Base-by-base conservation (phyloP, 2,888 invertebrate species). In the Neoscelio sp. region DNA sequence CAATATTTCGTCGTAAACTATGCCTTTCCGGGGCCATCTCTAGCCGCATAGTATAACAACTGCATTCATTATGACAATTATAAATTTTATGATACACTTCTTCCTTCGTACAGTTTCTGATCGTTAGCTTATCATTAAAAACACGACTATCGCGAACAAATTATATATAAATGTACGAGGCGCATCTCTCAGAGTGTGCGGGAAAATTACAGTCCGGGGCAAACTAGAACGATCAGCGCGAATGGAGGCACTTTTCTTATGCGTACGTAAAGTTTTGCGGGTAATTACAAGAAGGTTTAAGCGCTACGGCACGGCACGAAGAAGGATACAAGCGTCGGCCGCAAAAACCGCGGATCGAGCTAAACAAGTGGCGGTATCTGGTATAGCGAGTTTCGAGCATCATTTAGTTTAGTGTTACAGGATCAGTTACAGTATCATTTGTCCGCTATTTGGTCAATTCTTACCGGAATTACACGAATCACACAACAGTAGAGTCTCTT, bases 81-180 rank as follows among this genome's bases (percentile, higher is more conserved):
- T 52, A 52, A 64, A 52, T 73, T 73, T 64, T 73, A 64, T 42
- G 64, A 50, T 30, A 46, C 64, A 26, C 17, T 26, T 48, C 60
- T 52, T 74, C 20, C 28, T 28, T 46, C 54, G 30, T 54, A 44
- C 48, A 38, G 40, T 8, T 52, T 28, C 18, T 42, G 56, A 74
- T 74, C 64, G 65, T 74, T 74, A 74, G 74, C 74, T 74, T 74
- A 74, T 65, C 65, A 74, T 74, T 74, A 74, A 65, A 65, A 65
- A 58, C 74, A 74, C 74, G 67, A 74, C 67, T 67, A 74, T 74
- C 67, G 58, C 52, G 67, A 60, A 56, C 42, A 52, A 74, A 67
- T 74, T 74, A 35, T 65, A 52, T 67, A 60, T 58, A 67, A 65
- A 67, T 44, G 44, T 48, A 65, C 64, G 64, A 64, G 58, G 48